Evolutionary conservation across 1,140 invertebrate genomes (phyloP), one percentile per base, ranked within the genome.

Genomic region (Triops cancriformis): DNA sequence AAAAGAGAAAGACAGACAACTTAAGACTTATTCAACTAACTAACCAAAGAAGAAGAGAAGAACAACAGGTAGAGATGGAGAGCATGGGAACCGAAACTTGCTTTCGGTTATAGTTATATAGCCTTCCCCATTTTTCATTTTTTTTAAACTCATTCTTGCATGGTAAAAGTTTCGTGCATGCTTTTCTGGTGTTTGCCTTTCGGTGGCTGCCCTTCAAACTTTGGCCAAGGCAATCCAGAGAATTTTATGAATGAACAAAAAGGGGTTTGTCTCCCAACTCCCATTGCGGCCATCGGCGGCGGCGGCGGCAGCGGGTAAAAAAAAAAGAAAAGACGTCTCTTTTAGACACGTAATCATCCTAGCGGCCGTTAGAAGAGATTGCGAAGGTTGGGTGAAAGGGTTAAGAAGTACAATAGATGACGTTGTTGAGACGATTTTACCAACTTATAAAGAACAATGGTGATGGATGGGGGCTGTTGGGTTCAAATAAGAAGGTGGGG

Each of bases 11-110:
- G 51, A 64, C 31, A 37, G 31, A 37, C 31, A 37, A 37, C 51
- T 64, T 64, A 64, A 64, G 51, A 64, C 51, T 64, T 64, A 64
- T 64, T 64, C 51, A 64, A 64, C 51, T 64, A 64, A 64, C 51
- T 64, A 64, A 64, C 18, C 51, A 23, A 23, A 64, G 51, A 64
- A 64, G 18, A 64, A 18, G 6, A 64, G 51, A n/a, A 64, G 31
- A 37, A 37, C 31, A 37, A 37, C 31, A 37, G 31, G 31, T 37
- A 37, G 31, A 37, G 51, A 64, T 64, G 23, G 51, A 64, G 51
- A 64, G 51, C 51, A 23, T 64, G 51, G 51, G 51, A 64, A 64
- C n/a, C 51, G 51, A 64, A 64, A 64, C 51, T 64, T 64, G 51
- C 23, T 23, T 64, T 64, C 51, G 51, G 51, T 64, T 64, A 64